Conservation (phyloP, 2,113 vertebrate genomes). For the Boleophthalmus pectinirostris region DNA sequence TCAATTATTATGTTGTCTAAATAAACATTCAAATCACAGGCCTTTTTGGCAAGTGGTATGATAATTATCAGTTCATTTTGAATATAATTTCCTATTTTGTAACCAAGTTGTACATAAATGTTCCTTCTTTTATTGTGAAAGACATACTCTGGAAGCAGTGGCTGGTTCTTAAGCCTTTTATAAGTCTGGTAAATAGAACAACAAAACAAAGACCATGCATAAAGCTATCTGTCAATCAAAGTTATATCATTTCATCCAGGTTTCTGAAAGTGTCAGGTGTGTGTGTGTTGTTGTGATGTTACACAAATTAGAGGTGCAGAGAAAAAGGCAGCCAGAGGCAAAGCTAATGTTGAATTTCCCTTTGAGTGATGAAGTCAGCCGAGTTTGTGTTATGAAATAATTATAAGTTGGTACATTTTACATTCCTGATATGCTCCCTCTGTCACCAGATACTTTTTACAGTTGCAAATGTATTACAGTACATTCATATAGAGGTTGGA, state of each 20-base stretch:
- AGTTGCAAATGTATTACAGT: background rate
- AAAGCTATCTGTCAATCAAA: background rate
- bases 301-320: background rate
- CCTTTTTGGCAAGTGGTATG: conserved; percentile 9
- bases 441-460: background rate
- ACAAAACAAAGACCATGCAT: background rate
- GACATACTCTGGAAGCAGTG: background rate
- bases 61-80: background rate
- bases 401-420: background rate
- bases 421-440: background rate
- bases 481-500: background rate
- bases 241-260: background rate
- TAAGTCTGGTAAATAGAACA: background rate
- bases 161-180: background rate
- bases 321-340: background rate
- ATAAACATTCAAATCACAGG: conserved; percentile 44
- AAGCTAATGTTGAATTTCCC: background rate
- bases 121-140: background rate
- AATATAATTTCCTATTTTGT: background rate
- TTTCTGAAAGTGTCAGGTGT: background rate
- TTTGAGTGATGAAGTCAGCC: background rate
- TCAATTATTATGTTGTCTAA: conserved; percentile 27
- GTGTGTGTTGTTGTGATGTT: background rate
- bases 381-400: background rate
- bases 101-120: background rate